Percentiles rank a stretch among this genome's conserved stretches.
These are phyloP conservation scores for Helicoverpa armigera DNA, from an alignment of 1,140 invertebrate genomes.

Conservation along the genomic window DNA sequence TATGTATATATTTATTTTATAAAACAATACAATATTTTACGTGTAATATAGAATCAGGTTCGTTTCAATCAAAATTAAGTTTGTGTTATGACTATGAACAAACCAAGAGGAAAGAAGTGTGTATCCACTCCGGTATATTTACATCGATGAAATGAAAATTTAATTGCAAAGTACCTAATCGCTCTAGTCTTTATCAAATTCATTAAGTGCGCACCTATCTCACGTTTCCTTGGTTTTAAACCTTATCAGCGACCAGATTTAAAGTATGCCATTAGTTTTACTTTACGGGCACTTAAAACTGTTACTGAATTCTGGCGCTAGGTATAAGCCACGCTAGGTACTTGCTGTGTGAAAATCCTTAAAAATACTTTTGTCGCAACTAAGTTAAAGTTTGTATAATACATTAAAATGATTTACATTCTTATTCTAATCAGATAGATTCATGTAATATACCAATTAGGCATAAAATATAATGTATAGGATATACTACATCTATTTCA, in stretches of 20 bases:
- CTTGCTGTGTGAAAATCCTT: too few species aligned
- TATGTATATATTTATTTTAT: background rate
- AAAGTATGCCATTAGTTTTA: conserved; percentile 4
- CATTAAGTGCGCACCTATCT: conserved; percentile 32
- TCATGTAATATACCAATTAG: conserved; percentile 3
- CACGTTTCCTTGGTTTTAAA: conserved; percentile 45
- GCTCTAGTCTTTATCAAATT: conserved; percentile 36
- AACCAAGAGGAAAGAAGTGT: background rate
- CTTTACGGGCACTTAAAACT: too few species aligned
- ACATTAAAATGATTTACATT: conserved; percentile 24
- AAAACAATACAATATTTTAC: background rate
- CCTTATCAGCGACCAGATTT: conserved; percentile 3
- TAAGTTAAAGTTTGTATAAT: background rate
- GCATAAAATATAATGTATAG: background rate
- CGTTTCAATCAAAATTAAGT: too few species aligned
- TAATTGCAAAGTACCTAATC: conserved; percentile 19
- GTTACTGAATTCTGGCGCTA: too few species aligned
- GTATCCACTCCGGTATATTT: background rate
- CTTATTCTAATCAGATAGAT: conserved; percentile 36
- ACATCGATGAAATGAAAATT: conserved; percentile 15
- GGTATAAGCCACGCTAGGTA: too few species aligned
- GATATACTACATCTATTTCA: conserved; percentile 13
- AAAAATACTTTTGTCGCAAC: background rate
- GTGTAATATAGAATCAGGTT: background rate
- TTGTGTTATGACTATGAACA: too few species aligned